A percentile compares a stretch with the other conserved stretches of the same genome.
Evolutionary conservation across 2,113 vertebrate species (phyloP).

Genomic region (Albula goreensis): DNA sequence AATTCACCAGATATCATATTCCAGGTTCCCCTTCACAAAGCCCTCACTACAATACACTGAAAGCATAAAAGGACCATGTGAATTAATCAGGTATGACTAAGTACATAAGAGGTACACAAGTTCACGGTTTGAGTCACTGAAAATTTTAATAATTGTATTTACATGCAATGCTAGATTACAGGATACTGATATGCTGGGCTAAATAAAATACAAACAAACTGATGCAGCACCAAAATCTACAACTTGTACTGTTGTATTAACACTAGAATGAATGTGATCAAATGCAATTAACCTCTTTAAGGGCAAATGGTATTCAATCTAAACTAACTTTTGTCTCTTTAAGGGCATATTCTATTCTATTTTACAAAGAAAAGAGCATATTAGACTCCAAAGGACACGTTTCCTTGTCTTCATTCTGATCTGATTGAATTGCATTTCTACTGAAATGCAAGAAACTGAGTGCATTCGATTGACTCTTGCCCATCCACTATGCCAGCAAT

Average conservation of each 20-base stretch:
- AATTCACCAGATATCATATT: slow-evolving; percentile 12
- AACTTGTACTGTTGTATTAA: not conserved
- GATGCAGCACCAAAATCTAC: not conserved
- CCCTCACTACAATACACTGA: not conserved
- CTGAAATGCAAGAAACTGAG: too few relatives aligned
- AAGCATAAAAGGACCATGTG: slow-evolving; percentile 15
- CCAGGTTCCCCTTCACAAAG: slow-evolving; percentile 8
- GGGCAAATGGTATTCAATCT: too few relatives aligned
- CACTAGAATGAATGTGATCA: too few relatives aligned
- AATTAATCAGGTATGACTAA: slow-evolving; percentile 24
- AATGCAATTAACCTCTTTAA: too few relatives aligned
- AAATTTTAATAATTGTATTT: not conserved
- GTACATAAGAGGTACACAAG: slow-evolving; percentile 12
- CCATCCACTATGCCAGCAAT: slow-evolving; percentile 19
- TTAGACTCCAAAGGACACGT: too few relatives aligned
- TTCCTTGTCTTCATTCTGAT: too few relatives aligned
- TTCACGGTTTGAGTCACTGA: not conserved
- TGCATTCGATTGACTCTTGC: too few relatives aligned
- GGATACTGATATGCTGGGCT: not conserved
- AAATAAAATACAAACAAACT: slow-evolving; percentile 18
- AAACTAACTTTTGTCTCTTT: too few relatives aligned
- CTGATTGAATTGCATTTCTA: too few relatives aligned
- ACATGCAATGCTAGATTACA: not conserved
- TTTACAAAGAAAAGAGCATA: too few relatives aligned
- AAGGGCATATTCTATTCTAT: too few relatives aligned